A percentile compares a stretch with the other conserved stretches of the same genome.
phyloP scores from a whole-genome alignment of 1,140 invertebrate genomes.

The Stenopsyche tienmushanensis region DNA sequence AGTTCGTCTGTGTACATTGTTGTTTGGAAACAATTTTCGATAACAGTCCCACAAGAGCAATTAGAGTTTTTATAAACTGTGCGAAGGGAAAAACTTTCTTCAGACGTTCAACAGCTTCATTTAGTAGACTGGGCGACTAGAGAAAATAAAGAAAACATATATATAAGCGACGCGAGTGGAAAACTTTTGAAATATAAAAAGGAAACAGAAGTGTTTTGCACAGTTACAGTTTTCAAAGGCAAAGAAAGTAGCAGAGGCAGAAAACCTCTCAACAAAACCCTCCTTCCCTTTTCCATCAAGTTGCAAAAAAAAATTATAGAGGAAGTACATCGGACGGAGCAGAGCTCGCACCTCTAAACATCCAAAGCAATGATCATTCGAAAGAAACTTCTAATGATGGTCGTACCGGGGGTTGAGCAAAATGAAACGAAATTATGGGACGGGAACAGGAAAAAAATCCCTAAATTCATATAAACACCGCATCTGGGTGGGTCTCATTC shows the following conservation, averaged over 20 bases:
- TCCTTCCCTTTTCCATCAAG: background rate
- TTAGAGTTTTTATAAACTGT: conserved; percentile 32
- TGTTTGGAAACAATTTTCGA: conserved; percentile 34
- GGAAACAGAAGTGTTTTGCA: conserved; percentile 34
- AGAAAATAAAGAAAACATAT: conserved; percentile 37
- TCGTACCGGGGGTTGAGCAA: conserved; percentile 1
- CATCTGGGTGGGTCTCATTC: conserved; percentile 7
- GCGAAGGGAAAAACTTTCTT: conserved; percentile 30
- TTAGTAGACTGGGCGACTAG: conserved; percentile 29
- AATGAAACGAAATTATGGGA: conserved; percentile 21
- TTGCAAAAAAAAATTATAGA: too few relatives aligned
- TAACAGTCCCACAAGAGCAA: conserved; percentile 37
- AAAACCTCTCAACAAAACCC: conserved; percentile 14
- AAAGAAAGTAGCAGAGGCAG: conserved; percentile 3
- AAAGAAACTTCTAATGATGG: conserved; percentile 18
- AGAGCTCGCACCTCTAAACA: conserved; percentile 6
- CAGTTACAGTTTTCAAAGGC: conserved; percentile 30
- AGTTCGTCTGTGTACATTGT: background rate
- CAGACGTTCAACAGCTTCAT: conserved; percentile 40
- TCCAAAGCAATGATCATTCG: background rate
- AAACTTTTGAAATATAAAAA: conserved; percentile 39
- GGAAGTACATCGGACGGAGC: background rate
- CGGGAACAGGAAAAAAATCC: conserved; percentile 15
- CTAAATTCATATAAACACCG: conserved; percentile 21
- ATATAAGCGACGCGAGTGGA: conserved; percentile 36